A percentile compares a stretch with the other conserved stretches of the same genome.
Conservation (phyloP, 2,888 invertebrate genomes). For the Calameuta idolon region DNA sequence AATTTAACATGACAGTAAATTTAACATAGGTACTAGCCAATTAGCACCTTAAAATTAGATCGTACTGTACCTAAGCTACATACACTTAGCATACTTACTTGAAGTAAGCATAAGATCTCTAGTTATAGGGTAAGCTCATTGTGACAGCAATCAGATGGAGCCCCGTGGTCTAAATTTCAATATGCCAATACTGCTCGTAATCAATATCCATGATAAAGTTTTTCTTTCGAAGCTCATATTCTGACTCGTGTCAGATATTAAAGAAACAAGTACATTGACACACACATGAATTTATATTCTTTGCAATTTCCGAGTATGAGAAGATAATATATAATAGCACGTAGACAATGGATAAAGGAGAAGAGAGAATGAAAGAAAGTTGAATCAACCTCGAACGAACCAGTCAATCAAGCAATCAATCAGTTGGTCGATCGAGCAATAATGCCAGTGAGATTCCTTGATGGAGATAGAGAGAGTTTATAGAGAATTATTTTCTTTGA, state of each 20-base stretch:
- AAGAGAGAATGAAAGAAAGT: neutral
- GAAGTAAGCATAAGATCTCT: conserved; percentile 42
- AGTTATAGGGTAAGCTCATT: conserved; percentile 60
- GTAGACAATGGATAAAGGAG: neutral
- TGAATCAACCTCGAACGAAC: neutral
- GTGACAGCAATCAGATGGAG: conserved; percentile 61
- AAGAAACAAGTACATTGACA: neutral
- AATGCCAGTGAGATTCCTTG: neutral
- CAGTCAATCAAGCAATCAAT: neutral
- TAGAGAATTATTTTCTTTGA: neutral
- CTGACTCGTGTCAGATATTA: neutral
- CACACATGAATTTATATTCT: neutral
- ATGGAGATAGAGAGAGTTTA: neutral
- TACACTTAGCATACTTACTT: conserved; percentile 41
- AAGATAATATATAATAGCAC: neutral
- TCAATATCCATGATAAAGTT: neutral
- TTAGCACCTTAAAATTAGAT: conserved; percentile 43
- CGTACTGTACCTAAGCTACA: conserved; percentile 46
- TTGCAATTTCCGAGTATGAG: neutral
- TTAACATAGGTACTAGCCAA: conserved; percentile 34
- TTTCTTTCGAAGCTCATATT: neutral
- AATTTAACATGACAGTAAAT: conserved; percentile 26
- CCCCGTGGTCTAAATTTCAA: conserved; percentile 44
- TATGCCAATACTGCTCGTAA: neutral
- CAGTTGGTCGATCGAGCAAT: neutral